Evolutionary conservation across 2,797 vertebrate species (phyloP), one percentile per base, ranked within the genome.

Genomic region (Lindbergichthys nudifrons): DNA sequence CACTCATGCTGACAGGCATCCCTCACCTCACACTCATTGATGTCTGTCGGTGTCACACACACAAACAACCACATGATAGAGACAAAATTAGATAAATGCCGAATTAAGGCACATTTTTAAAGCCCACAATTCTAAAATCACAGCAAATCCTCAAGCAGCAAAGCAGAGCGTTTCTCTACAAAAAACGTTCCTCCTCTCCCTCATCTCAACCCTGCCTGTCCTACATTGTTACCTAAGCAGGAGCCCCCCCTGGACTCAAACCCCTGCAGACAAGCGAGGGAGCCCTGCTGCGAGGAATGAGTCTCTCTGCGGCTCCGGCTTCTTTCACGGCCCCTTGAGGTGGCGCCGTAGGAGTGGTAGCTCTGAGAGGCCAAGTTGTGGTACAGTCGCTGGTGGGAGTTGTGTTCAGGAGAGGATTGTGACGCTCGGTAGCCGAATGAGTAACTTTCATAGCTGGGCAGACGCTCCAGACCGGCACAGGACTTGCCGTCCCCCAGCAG

Each of bases 401-500:
- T 93, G 91, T 90, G 94, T 87, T 95, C 85, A 54, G 94, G 92
- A 75, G 95, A 96, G 75, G 95, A 95, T 36, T 96, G 95, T 62
- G 96, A 96, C 70, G 94, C 89, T 87, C 91, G 95, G 96, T 94
- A 97, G 94, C 95, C 95, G 82, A 87, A 96, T 60, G 93, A 96
- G 83, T 92, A 95, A 93, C 93, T 93, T 85, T 96, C 96, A 64
- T 94, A 95, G 92, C 87, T 92, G 71, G 97, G 96, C 88, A 98
- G 94, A 87, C 96, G 95, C 94, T 99, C 96, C 93, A 99, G 91
- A 91, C 98, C 97, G 13, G 96, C 97, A 75, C 98, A 99, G 91
- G 97, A 99, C 86, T 97, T 97, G 88, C 97, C 97, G 66, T 99
- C 98, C 50, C 97, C 97, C 92, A 99, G 94, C 89, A 99, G 94